Conservation (phyloP, 1,140 invertebrate genomes). For the Drosophila gunungcola region DNA sequence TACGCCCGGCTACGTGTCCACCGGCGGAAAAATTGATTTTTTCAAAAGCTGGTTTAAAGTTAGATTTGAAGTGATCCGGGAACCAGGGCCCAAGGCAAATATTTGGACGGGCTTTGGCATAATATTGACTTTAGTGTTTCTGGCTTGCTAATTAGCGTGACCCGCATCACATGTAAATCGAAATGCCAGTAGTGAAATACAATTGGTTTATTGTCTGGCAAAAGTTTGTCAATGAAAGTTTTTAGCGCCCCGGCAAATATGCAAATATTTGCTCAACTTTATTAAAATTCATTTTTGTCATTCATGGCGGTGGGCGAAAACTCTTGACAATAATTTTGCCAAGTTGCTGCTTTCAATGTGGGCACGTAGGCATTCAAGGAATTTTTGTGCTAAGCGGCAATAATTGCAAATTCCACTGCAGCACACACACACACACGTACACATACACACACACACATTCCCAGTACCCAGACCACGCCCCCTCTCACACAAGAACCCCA, state of each 20-base stretch:
- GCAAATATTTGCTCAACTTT: conserved; percentile 81
- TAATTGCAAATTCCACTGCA: conserved; percentile 80
- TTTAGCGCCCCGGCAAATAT: conserved; percentile 72
- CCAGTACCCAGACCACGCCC: conserved; percentile 3
- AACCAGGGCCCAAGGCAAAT: conserved; percentile 40
- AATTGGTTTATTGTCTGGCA: conserved; percentile 74
- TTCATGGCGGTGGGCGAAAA: conserved; percentile 59
- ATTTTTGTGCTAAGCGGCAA: conserved; percentile 79
- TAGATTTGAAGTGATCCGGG: conserved; percentile 25
- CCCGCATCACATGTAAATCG: conserved; percentile 69
- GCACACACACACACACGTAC: conserved; percentile 33
- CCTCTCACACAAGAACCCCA: conserved; percentile 10
- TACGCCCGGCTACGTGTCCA: conserved; percentile 64
- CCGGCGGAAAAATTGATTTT: conserved; percentile 71
- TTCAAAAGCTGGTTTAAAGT: conserved; percentile 63
- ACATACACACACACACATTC: neutral
- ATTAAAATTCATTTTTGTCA: conserved; percentile 83
- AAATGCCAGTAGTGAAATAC: conserved; percentile 61
- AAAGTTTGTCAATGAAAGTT: conserved; percentile 78
- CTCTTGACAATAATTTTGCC: conserved; percentile 77
- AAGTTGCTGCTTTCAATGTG: conserved; percentile 76
- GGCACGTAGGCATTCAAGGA: conserved; percentile 66
- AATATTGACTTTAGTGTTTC: conserved; percentile 70
- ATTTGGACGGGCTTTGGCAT: conserved; percentile 57
- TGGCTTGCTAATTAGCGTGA: conserved; percentile 65